phyloP scores from a whole-genome alignment of 2,113 vertebrate species.

The Pungitius pungitius region DNA sequence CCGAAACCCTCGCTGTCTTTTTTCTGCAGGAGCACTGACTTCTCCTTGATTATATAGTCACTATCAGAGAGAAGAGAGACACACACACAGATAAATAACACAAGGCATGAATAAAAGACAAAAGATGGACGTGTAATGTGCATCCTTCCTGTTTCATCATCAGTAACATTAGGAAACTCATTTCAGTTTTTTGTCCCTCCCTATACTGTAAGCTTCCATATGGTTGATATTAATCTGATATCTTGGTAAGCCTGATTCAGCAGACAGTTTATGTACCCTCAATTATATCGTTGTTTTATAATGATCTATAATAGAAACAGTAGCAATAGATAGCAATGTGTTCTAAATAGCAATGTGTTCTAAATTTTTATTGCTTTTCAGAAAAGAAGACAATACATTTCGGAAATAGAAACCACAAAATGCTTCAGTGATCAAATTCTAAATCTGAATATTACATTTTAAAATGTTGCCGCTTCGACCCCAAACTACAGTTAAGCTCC shows the following conservation, averaged over 20 bases:
- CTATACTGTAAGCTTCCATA: too few relatives aligned
- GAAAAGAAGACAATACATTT: neutral
- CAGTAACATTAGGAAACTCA: neutral
- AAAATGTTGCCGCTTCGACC: neutral
- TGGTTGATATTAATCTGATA: neutral
- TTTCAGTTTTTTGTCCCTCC: neutral
- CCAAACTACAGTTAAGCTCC: neutral
- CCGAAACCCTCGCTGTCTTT: conserved; percentile 96
- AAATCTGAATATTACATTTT: neutral
- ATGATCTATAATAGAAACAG: too few relatives aligned
- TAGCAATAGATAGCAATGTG: neutral
- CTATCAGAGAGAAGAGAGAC: conserved; percentile 62
- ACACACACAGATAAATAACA: neutral
- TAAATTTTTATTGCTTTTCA: neutral
- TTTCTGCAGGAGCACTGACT: conserved; percentile 92
- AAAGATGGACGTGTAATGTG: neutral
- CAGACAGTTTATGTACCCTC: neutral
- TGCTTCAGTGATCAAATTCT: neutral
- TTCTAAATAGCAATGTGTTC: too few relatives aligned
- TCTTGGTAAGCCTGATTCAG: neutral
- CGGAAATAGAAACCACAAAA: neutral
- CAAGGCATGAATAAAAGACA: conserved; percentile 5
- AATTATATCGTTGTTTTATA: neutral
- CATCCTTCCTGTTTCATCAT: conserved; percentile 7
- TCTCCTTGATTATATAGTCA: conserved; percentile 96